Evolutionary conservation across 2,797 vertebrate species (phyloP), one percentile per base, ranked within the genome.

Genomic region (Cheirogaleus major): DNA sequence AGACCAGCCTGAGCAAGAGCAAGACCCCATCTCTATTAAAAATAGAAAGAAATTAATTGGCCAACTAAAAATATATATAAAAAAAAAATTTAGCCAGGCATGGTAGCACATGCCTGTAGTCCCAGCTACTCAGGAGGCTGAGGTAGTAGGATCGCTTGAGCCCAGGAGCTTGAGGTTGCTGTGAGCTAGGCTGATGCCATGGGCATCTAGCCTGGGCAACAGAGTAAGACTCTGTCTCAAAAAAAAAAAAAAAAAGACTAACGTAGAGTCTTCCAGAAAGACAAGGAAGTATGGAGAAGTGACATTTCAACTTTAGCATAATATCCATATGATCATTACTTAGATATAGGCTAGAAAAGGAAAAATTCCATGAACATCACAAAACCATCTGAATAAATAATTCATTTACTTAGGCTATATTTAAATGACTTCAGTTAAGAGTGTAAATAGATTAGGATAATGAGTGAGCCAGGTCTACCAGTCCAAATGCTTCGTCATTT

Each of bases 381-480:
- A 88, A 35, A 84, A 70, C 10, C 20, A 75, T 91, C 57, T 78
- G 30, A 48, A 94, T 52, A 96, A 94, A 93, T 38, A 23, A 63
- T 75, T 94, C 15, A 57, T 12, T 69, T 70, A 55, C 10, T 30
- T 25, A 32, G 15, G 27, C 17, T 82, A 1, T 43, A 41, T 70
- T 89, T 93, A 81, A 86, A 91, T 80, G 38, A 76, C 43, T 86
- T 78, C 50, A 90, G 59, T n/a, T 79, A 90, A 73, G 17, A 52
- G 12, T 84, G 14, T 80, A 83, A 57, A 41, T 32, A 92, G 12
- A 79, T 67, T 7, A 45, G 35, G 25, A 82, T 45, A 82, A 41
- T 30, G 11, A 88, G 22, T 57, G 52, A 75, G 3, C 23, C 67
- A 93, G 5, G 8, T n/a, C 41, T 65, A 76, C 65, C n/a, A 38